Conservation (phyloP, 2,888 invertebrate species). For the Eristalinus aeneus region DNA sequence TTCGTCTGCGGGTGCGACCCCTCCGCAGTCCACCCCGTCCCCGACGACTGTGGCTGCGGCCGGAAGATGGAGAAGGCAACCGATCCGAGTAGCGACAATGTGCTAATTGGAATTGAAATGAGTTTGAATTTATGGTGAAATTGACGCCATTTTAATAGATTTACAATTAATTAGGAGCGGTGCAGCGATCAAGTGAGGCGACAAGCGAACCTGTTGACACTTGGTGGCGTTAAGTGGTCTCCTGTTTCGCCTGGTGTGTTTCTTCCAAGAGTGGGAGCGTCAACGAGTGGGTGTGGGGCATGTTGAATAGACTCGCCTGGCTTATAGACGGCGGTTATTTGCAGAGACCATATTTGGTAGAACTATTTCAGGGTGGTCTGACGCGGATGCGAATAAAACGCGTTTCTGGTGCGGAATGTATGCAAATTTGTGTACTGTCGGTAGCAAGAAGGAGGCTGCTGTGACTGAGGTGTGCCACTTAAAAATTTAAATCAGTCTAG, state of each 20-base stretch:
- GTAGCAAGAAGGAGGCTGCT: no score
- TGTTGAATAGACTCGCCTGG: background rate
- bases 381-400: background rate
- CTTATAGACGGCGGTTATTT: background rate
- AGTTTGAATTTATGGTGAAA: constrained; percentile 37
- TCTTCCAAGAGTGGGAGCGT: background rate
- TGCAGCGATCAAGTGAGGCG: constrained; percentile 11
- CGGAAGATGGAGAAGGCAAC: background rate
- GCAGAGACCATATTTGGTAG: background rate
- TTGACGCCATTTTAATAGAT: constrained; percentile 45
- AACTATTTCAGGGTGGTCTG: background rate
- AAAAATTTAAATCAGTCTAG: no score
- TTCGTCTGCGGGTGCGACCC: background rate
- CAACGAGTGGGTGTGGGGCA: background rate
- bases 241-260: background rate
- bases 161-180: constrained; percentile 31
- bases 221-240: background rate
- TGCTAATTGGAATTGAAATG: constrained; percentile 57
- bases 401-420: background rate
- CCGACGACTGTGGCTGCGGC: background rate
- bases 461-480: no score
- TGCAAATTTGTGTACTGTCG: background rate
- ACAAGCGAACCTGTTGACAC: background rate
- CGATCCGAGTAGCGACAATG: constrained; percentile 37
- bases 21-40: no score